Conservation (phyloP, 2,888 invertebrate species). For the Conops quadrifasciatus region DNA sequence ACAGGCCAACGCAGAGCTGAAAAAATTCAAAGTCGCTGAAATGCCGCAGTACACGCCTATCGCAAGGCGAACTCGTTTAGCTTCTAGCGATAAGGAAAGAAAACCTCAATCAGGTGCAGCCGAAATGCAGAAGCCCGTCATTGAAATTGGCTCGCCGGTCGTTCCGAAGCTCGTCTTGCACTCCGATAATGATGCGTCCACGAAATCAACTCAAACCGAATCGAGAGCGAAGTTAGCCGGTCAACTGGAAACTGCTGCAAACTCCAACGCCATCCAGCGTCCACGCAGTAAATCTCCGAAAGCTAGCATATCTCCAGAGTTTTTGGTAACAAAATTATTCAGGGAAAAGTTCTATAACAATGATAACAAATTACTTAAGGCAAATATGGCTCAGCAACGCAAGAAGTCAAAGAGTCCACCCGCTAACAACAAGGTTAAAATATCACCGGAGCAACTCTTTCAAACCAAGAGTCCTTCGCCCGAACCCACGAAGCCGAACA, state of each 20-base stretch:
- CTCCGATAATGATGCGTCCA: constrained; percentile 23
- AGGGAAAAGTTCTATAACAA: constrained; percentile 40
- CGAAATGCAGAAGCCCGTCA: constrained; percentile 34
- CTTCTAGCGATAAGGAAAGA: constrained; percentile 34
- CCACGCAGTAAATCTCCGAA: constrained; percentile 57
- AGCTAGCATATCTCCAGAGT: constrained; percentile 52
- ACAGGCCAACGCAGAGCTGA: constrained; percentile 49
- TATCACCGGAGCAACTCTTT: constrained; percentile 46
- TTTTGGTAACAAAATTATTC: constrained; percentile 48
- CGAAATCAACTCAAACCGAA: constrained; percentile 23
- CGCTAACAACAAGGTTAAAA: constrained; percentile 39
- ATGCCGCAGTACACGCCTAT: constrained; percentile 43
- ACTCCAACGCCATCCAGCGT: constrained; percentile 39
- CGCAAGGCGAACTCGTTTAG: constrained; percentile 50
- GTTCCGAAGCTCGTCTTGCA: constrained; percentile 52
- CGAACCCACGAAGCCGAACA: constrained; percentile 3
- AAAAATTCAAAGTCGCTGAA: constrained; percentile 40
- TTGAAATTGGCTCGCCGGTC: constrained; percentile 48
- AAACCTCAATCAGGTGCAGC: constrained; percentile 1
- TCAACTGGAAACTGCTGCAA: background rate
- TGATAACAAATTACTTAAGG: background rate
- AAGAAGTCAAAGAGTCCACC: constrained; percentile 40
- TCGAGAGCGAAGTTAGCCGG: constrained; percentile 28
- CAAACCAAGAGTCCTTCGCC: background rate
- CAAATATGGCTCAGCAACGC: constrained; percentile 8